Base-by-base conservation (phyloP, 2,797 vertebrate genomes). In the Tolypeutes matacus region DNA sequence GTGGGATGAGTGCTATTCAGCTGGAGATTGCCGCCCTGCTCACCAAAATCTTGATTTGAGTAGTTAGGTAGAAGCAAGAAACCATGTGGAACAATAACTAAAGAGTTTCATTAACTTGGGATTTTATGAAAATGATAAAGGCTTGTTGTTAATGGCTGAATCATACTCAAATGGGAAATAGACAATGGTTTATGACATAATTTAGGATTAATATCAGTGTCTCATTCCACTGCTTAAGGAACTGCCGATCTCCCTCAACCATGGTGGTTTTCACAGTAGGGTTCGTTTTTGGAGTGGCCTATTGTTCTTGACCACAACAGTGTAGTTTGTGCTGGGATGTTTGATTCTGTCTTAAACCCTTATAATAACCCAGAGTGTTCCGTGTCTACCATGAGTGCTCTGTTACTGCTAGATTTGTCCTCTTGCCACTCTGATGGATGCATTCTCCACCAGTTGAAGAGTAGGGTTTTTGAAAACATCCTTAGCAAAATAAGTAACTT, bases 401-500 rank as follows among this genome's bases (percentile, higher is more conserved):
- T 73, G 25, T 29, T 77, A 2, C 10, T 64, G 64, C 34, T 31
- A 12, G 72, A 42, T 69, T 72, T 90, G 39, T 62, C 62, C 81
- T 87, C 34, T 85, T 78, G 56, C 65, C 73, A 4, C 20, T 70
- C 31, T 39, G 34, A 51, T 64, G 56, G 17, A 36, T 82, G 34
- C 5, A 8, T 46, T 81, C 36, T 70, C 23, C 5, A 10, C 67
- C 64, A 81, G 46, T 67, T 42, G 88, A 70, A 69, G 81, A 65
- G 36, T 31, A 58, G 46, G 23, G 9, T 90, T 89, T 89, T 78
- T n/a, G 21, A 86, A 91, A 84, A 84, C 67, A 82, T 89, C 58
- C 39, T 89, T 86, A 70, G 31, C 25, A 64, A 69, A 70, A 17
- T 65, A 91, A 18, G 20, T 81, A 91, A 83, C 69, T 88, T 70